These are phyloP conservation scores for Synergus itoensis DNA, from an alignment of 2,888 invertebrate species.

Conservation along the genomic window DNA sequence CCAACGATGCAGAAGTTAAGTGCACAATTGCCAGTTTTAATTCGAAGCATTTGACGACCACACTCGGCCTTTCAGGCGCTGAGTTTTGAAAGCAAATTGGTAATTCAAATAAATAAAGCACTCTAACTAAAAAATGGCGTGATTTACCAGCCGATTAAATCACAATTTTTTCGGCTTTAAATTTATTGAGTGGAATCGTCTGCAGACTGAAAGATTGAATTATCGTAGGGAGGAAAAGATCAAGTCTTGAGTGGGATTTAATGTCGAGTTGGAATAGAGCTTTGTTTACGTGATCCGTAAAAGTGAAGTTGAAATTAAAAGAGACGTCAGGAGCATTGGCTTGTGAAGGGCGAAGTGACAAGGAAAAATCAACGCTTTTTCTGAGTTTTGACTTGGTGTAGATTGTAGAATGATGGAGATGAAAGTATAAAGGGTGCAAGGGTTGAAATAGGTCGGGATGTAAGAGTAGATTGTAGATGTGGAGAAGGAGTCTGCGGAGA, in stretches of 20 bases:
- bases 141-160: slow-evolving; percentile 13
- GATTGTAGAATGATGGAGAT: not conserved
- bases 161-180: not conserved
- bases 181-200: too few species aligned
- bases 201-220: too few species aligned
- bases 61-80: slow-evolving; percentile 12
- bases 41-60: slow-evolving; percentile 5
- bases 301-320: not conserved
- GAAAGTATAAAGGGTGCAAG: not conserved
- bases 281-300: not conserved
- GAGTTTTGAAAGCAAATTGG: slow-evolving; percentile 16
- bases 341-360: not conserved
- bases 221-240: too few species aligned
- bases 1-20: slow-evolving; percentile 23
- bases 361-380: not conserved
- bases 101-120: slow-evolving; percentile 17
- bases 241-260: too few species aligned
- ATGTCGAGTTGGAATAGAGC: not conserved
- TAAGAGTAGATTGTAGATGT: slow-evolving; percentile 5
- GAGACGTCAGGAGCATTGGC: not conserved
- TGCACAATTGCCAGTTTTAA: slow-evolving; percentile 40
- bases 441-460: slow-evolving; percentile 23
- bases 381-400: not conserved
- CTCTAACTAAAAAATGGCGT: not conserved
- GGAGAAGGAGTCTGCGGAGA: slow-evolving; percentile 43